phyloP scores from a whole-genome alignment of 1,140 invertebrate genomes.

The Drosophila albomicans region DNA sequence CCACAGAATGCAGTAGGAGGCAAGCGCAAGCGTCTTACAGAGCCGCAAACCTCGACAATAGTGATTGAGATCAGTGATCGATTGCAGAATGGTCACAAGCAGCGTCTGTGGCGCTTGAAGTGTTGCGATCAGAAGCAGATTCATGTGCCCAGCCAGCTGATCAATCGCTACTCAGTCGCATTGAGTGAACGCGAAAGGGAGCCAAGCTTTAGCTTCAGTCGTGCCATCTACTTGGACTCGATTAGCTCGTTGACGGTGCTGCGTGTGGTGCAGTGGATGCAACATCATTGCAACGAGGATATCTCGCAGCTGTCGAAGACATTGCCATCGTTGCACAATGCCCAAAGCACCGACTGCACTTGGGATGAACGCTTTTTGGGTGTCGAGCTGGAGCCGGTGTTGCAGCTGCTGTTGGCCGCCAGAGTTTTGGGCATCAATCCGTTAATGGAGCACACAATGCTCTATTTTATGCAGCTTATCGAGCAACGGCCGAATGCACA shows the following conservation, averaged over 20 bases:
- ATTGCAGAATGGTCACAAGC: not conserved
- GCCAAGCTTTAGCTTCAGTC: not conserved
- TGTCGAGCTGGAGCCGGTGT: conserved; percentile 8
- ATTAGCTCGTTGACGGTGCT: conserved; percentile 42
- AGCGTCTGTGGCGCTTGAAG: conserved; percentile 14
- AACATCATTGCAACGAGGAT: conserved; percentile 25
- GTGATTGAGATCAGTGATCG: not conserved
- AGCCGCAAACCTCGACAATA: not conserved
- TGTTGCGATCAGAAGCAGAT: conserved; percentile 48
- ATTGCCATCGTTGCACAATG: conserved; percentile 2
- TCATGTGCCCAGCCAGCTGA: conserved; percentile 28
- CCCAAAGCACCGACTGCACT: not conserved
- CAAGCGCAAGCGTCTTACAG: not conserved
- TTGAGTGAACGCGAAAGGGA: conserved; percentile 9
- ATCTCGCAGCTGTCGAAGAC: not conserved
- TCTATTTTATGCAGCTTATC: conserved; percentile 31
- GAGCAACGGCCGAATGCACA: conserved; percentile 3
- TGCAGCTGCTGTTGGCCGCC: conserved; percentile 50
- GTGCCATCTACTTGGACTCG: conserved; percentile 29
- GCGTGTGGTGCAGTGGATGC: conserved; percentile 51
- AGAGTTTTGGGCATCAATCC: conserved; percentile 38
- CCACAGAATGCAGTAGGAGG: not conserved
- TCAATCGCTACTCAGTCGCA: conserved; percentile 35
- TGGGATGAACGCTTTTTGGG: conserved; percentile 39
- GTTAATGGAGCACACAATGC: conserved; percentile 15